These are phyloP conservation scores for Bergia sp. DNA, from an alignment of 92 coral and sea anemone genomes.

Conservation along the genomic window DNA sequence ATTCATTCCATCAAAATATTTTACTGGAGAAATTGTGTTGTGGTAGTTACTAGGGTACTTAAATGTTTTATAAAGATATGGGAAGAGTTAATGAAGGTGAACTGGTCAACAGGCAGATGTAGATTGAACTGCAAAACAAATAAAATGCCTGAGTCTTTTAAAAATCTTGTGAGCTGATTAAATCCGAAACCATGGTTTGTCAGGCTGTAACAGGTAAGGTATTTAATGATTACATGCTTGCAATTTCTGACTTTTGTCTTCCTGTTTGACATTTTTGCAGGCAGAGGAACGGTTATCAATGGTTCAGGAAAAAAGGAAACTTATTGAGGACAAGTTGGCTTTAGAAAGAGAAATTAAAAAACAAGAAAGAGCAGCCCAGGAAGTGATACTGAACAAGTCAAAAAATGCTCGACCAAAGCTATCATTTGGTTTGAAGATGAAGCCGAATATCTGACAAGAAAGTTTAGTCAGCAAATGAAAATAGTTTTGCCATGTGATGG, in stretches of 20 bases:
- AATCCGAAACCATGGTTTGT: neutral
- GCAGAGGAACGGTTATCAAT: constrained; percentile 96
- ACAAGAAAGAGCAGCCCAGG: constrained; percentile 94
- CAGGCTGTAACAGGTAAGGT: constrained; percentile 13
- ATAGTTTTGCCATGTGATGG: neutral
- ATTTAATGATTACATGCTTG: neutral
- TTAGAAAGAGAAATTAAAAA: constrained; percentile 92
- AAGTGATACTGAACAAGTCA: constrained; percentile 90
- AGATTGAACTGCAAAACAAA: too few relatives aligned
- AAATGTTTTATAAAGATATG: too few relatives aligned
- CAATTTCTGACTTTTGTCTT: neutral
- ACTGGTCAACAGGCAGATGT: neutral
- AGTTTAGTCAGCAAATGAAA: neutral
- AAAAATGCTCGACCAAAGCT: constrained; percentile 90
- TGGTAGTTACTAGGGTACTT: neutral
- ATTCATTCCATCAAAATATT: too few relatives aligned
- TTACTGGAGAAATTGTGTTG: too few relatives aligned
- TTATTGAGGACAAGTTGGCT: constrained; percentile 80
- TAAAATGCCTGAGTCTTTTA: neutral
- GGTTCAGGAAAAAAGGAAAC: constrained; percentile 90
- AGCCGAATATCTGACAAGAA: constrained; percentile 41
- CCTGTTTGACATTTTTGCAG: constrained; percentile 53
- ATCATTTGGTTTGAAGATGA: constrained; percentile 87
- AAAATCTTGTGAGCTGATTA: neutral
- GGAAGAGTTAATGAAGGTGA: neutral